Percentiles rank a stretch among this genome's conserved stretches.
Evolutionary conservation across 2,888 invertebrate species (phyloP).

Genomic region (Phorcus lineatus): DNA sequence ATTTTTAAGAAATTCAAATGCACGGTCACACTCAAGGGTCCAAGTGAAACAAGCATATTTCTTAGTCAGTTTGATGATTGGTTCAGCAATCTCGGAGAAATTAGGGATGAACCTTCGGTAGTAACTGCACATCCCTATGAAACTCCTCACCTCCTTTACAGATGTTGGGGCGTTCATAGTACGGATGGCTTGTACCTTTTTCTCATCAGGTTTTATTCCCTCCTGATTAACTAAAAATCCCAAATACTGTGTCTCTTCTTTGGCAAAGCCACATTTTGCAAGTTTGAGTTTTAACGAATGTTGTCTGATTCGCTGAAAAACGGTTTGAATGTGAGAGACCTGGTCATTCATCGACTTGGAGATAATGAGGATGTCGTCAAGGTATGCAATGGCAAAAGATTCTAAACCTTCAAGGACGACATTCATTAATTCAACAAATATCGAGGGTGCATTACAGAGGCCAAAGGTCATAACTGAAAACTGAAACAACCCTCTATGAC

Average conservation of each 20-base stretch:
- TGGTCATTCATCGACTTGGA: background rate
- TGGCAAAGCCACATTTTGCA: background rate
- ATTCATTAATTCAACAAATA: constrained; percentile 24
- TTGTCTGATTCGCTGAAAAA: background rate
- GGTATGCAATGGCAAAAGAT: background rate
- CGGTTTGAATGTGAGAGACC: background rate
- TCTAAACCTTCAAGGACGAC: background rate
- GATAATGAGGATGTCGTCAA: constrained; percentile 18
- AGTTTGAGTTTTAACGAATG: constrained; percentile 1
- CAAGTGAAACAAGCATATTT: background rate
- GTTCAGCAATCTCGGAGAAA: constrained; percentile 1
- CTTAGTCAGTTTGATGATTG: background rate
- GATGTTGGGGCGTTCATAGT: background rate
- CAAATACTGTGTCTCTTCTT: background rate
- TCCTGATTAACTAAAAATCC: background rate
- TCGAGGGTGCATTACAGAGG: background rate
- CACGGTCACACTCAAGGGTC: background rate
- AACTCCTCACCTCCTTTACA: background rate
- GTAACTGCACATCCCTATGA: constrained; percentile 16
- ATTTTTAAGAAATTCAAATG: background rate
- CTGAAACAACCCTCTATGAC: constrained; percentile 20
- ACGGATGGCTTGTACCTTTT: background rate
- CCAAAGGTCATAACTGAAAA: constrained; percentile 27
- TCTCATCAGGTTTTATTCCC: background rate
- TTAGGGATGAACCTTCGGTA: too few species aligned